These are phyloP conservation scores for Apolygus lucorum DNA, from an alignment of 1,140 invertebrate genomes.

Conservation along the genomic window DNA sequence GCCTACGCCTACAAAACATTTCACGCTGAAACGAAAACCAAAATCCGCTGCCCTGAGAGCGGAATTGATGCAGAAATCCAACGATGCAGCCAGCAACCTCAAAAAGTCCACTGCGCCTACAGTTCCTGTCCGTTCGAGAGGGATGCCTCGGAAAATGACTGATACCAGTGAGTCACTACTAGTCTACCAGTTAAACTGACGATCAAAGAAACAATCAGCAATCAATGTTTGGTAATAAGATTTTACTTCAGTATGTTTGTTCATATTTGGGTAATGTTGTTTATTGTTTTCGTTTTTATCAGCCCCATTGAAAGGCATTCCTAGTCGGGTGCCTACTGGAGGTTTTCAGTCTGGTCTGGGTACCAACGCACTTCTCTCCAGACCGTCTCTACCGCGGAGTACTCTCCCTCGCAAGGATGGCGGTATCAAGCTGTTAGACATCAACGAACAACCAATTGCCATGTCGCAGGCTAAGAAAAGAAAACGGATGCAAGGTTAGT, in stretches of 20 bases:
- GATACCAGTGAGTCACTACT: slow-evolving; percentile 81
- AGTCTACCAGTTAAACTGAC: too few species aligned
- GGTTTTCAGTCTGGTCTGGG: slow-evolving; percentile 53
- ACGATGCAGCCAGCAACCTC: slow-evolving; percentile 76
- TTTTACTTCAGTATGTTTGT: too few species aligned
- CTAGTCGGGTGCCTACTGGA: slow-evolving; percentile 61
- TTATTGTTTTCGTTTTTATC: slow-evolving; percentile 35
- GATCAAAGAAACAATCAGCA: too few species aligned
- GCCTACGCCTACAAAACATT: slow-evolving; percentile 70
- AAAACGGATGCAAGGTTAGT: slow-evolving; percentile 52
- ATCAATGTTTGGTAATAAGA: too few species aligned
- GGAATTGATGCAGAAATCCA: slow-evolving; percentile 83
- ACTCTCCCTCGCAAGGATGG: slow-evolving; percentile 67
- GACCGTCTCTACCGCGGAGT: slow-evolving; percentile 42
- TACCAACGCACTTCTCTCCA: slow-evolving; percentile 43
- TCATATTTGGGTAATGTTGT: slow-evolving; percentile 26
- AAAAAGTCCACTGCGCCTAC: slow-evolving; percentile 83
- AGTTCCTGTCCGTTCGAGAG: slow-evolving; percentile 80
- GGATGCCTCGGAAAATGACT: slow-evolving; percentile 94
- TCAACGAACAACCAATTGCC: slow-evolving; percentile 78
- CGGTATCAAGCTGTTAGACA: slow-evolving; percentile 86
- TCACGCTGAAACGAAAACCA: slow-evolving; percentile 87
- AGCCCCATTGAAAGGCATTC: slow-evolving; percentile 85
- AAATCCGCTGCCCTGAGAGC: slow-evolving; percentile 85
- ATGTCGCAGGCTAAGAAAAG: slow-evolving; percentile 53